These are phyloP conservation scores for Seira musarum DNA, from an alignment of 2,888 invertebrate genomes.

Conservation along the genomic window DNA sequence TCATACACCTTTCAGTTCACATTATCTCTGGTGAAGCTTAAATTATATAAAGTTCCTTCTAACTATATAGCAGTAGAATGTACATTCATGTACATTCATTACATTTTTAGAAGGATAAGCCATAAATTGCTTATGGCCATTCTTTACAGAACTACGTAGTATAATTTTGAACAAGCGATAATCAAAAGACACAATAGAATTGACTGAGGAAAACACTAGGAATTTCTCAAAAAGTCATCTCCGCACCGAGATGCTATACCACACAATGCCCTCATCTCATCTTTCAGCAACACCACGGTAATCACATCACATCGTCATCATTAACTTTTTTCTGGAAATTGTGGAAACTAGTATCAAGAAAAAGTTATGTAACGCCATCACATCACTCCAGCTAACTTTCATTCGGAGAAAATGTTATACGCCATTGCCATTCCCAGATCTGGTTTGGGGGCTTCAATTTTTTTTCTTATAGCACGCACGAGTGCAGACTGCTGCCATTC, in stretches of 20 bases:
- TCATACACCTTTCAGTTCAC: too few relatives aligned
- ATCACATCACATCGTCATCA: not conserved
- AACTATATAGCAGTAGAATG: too few relatives aligned
- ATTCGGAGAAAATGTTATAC: not conserved
- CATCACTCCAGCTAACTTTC: not conserved
- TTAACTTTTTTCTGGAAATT: not conserved
- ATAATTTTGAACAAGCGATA: not conserved
- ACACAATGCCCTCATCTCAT: not conserved
- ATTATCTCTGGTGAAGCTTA: too few relatives aligned
- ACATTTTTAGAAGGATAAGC: not conserved
- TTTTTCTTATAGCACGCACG: conserved; percentile 2
- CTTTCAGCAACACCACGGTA: not conserved
- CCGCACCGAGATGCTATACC: not conserved
- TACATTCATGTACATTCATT: not conserved
- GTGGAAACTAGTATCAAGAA: conserved; percentile 5
- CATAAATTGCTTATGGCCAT: conserved; percentile 1
- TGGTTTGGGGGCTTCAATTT: not conserved
- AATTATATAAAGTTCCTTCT: too few relatives aligned
- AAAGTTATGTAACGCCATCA: conserved; percentile 2
- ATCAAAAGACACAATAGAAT: conserved; percentile 10
- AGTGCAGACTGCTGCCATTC: not conserved
- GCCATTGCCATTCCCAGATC: too few relatives aligned
- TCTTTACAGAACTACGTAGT: not conserved
- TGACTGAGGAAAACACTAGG: not conserved
- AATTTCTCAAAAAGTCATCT: not conserved